Percentiles rank a stretch among this genome's conserved stretches.
These are phyloP conservation scores for Takifugu bimaculatus DNA, from an alignment of 2,113 vertebrate genomes.

Conservation along the genomic window DNA sequence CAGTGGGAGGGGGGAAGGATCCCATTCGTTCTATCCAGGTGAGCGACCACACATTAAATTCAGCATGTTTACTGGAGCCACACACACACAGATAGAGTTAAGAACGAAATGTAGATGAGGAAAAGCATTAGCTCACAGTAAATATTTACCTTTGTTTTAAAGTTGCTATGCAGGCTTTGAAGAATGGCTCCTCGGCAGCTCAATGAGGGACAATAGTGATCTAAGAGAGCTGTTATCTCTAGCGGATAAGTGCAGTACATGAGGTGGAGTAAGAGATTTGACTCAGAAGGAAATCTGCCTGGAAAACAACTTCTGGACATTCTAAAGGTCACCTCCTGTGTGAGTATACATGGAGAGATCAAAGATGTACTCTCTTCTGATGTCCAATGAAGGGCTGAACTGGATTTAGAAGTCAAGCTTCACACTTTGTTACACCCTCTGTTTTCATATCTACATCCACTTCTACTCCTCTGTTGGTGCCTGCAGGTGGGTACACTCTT, in stretches of 20 bases:
- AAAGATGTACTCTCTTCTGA: background rate
- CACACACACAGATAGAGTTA: constrained; percentile 9
- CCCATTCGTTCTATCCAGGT: constrained; percentile 41
- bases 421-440: background rate
- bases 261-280: constrained; percentile 18
- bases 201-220: background rate
- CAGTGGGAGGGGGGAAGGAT: constrained; percentile 37
- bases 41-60: constrained; percentile 33
- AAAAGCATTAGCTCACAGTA: constrained; percentile 7
- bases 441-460: constrained; percentile 6
- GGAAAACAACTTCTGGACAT: constrained; percentile 13
- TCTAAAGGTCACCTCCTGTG: constrained; percentile 32
- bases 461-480: constrained; percentile 21
- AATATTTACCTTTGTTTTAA: constrained; percentile 27
- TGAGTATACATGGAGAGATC: constrained; percentile 2
- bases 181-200: constrained; percentile 6
- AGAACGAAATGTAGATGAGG: constrained; percentile 10
- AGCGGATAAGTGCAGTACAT: constrained; percentile 5
- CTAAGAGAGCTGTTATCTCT: constrained; percentile 18
- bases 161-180: constrained; percentile 2
- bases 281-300: constrained; percentile 3
- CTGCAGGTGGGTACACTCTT: constrained; percentile 37
- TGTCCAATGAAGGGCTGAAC: background rate
- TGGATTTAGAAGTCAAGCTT: background rate
- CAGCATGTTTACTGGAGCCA: constrained; percentile 14